phyloP scores from a whole-genome alignment of 1,140 invertebrate genomes.

The Microvelia longipes region DNA sequence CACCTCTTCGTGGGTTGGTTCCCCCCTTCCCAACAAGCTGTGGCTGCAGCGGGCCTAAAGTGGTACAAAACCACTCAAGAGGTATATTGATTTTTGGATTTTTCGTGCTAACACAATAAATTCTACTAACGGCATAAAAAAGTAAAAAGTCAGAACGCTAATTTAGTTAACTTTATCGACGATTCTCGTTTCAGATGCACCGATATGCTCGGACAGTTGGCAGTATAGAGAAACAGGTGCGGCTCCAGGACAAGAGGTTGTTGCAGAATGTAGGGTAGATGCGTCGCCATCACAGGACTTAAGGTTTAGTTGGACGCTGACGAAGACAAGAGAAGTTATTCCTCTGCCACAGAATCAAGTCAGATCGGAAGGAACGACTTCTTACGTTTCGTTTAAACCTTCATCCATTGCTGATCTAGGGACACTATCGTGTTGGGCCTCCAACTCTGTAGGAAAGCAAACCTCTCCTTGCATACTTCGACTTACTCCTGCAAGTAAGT shows the following conservation, averaged over 20 bases:
- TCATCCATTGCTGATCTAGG: not conserved
- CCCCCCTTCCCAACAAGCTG: too few species aligned
- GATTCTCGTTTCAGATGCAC: not conserved
- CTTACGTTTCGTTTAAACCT: not conserved
- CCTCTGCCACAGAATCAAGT: not conserved
- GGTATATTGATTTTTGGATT: too few species aligned
- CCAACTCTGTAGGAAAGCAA: conserved; percentile 5
- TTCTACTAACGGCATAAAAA: too few species aligned
- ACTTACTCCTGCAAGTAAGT: conserved; percentile 5
- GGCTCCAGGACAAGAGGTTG: not conserved
- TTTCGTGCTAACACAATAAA: too few species aligned
- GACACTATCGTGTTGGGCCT: not conserved
- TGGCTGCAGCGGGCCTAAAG: too few species aligned
- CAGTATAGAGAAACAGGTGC: not conserved
- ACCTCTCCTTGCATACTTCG: not conserved
- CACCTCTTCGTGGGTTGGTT: too few species aligned
- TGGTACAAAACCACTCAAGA: too few species aligned
- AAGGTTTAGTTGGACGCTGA: not conserved
- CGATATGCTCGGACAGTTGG: not conserved
- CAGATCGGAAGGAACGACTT: not conserved
- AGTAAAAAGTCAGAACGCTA: too few species aligned
- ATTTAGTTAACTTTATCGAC: too few species aligned
- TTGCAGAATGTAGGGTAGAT: not conserved
- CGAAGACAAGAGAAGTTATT: not conserved
- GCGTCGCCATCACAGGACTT: not conserved